Base-by-base conservation (phyloP, 2,113 vertebrate species). In the Cariama cristata region DNA sequence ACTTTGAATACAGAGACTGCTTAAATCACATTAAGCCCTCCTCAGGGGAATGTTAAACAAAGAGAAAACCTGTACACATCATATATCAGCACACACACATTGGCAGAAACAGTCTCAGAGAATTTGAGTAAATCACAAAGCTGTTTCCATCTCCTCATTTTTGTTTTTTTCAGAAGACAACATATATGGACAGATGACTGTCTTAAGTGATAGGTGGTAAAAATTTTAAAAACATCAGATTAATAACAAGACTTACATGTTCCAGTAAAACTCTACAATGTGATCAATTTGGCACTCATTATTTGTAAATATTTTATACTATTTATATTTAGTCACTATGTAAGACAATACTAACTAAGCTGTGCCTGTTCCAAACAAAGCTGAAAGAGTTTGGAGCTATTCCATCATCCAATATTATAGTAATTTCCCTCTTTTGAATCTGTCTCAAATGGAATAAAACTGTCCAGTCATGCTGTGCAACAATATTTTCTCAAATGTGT, bases 241-340 rank as follows among this genome's bases (percentile, higher is more conserved):
- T 76, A 90, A 94, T 76, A 91, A 62, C 28, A 97, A 33, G 45
- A 68, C 35, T 82, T 91, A 82, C 8, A 55, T 55, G 15, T 87
- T 93, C 63, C 90, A 79, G 69, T 88, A 97, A 93, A 93, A 72
- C 33, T 86, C 33, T 53, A 62, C 42, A 79, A 52, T 83, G 32
- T 71, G 69, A 91, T 90, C 83, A 74, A 73, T 85, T 95, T 92
- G 62, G 40, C 47, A 75, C 26, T 86, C 56, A 50, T 83, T 85
- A 67, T 88, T 93, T 96, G 87, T 90, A 93, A 94, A 77, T 96
- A 84, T 96, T 96, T 89, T 82, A 95, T 62, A 72, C 33, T 75
- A 77, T 91, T 97, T 96, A 56, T 91, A 84, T 89, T 89, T 93
- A 93, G 44, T 72, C 50, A 71, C 38, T 67, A 19, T 59, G 35